A percentile compares a stretch with the other conserved stretches of the same genome.
Evolutionary conservation across 2,888 invertebrate genomes (phyloP).

Genomic region (Xylota segnis): DNA sequence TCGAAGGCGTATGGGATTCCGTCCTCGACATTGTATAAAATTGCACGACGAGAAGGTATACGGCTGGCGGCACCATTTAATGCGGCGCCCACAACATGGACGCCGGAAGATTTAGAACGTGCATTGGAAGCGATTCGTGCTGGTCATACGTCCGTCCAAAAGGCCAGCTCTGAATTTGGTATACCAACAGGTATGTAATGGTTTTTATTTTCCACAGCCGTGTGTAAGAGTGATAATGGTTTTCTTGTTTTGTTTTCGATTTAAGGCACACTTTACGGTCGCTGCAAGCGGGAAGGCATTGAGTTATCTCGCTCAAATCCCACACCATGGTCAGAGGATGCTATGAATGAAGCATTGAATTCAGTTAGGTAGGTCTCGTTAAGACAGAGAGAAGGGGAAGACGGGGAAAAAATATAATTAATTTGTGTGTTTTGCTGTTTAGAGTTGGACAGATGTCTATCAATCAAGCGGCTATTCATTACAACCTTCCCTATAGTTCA

Average conservation of each 20-base stretch:
- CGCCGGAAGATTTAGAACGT: constrained; percentile 92
- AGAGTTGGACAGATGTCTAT: constrained; percentile 97
- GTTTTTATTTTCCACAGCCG: neutral
- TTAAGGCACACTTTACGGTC: constrained; percentile 92
- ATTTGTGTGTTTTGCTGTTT: constrained; percentile 77
- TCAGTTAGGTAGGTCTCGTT: constrained; percentile 89
- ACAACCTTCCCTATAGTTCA: constrained; percentile 95
- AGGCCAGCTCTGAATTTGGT: constrained; percentile 93
- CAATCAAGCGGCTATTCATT: constrained; percentile 96
- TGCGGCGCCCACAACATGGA: constrained; percentile 95
- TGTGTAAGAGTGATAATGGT: neutral
- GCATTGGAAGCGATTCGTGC: constrained; percentile 92
- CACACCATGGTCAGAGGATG: constrained; percentile 97
- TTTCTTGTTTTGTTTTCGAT: constrained; percentile 44
- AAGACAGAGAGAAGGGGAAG: neutral
- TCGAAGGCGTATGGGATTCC: constrained; percentile 96
- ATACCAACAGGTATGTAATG: constrained; percentile 90
- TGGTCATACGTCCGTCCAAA: constrained; percentile 93
- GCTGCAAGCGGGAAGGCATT: constrained; percentile 95
- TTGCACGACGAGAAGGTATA: constrained; percentile 95
- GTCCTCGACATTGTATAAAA: constrained; percentile 96
- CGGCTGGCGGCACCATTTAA: constrained; percentile 95
- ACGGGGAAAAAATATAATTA: neutral
- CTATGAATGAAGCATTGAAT: constrained; percentile 95
- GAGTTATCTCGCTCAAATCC: constrained; percentile 94